A percentile compares a stretch with the other conserved stretches of the same genome.
These are phyloP conservation scores for Yasuhikotakia modesta DNA, from an alignment of 2,797 vertebrate genomes.

Conservation along the genomic window DNA sequence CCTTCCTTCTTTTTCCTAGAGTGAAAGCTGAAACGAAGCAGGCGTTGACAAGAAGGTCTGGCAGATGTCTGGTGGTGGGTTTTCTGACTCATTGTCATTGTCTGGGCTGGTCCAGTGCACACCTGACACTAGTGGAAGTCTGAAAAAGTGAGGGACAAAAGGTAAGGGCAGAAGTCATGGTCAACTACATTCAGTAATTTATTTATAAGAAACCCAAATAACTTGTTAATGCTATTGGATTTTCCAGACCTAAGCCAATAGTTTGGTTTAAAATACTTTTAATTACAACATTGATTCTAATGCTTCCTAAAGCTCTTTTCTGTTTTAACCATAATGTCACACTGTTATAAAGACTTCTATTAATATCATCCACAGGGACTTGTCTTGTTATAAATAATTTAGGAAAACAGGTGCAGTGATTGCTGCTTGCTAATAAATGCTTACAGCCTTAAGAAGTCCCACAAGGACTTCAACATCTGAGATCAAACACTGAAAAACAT, in stretches of 20 bases:
- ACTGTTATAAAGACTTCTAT: constrained; percentile 17
- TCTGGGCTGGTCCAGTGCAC: constrained; percentile 47
- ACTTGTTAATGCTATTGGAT: no score
- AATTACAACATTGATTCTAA: background rate
- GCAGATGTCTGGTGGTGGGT: constrained; percentile 27
- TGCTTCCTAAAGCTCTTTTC: no score
- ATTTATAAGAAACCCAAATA: no score
- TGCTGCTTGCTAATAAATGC: background rate
- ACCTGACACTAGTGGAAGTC: constrained; percentile 58
- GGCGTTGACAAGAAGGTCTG: constrained; percentile 58
- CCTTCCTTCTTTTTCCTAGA: constrained; percentile 71
- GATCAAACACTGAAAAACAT: background rate
- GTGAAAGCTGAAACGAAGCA: constrained; percentile 69
- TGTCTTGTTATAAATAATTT: constrained; percentile 38
- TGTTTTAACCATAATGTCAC: background rate
- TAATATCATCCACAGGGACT: constrained; percentile 25
- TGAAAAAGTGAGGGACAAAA: constrained; percentile 50
- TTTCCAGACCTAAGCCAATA: background rate
- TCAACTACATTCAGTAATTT: background rate
- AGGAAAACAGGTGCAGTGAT: constrained; percentile 26
- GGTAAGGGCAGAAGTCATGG: constrained; percentile 13
- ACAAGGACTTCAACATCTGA: background rate
- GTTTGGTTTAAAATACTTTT: constrained; percentile 11
- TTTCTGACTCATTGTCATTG: constrained; percentile 73
- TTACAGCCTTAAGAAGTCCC: background rate